Conservation (phyloP, 2,797 vertebrate species). For the Neosalanx taihuensis region DNA sequence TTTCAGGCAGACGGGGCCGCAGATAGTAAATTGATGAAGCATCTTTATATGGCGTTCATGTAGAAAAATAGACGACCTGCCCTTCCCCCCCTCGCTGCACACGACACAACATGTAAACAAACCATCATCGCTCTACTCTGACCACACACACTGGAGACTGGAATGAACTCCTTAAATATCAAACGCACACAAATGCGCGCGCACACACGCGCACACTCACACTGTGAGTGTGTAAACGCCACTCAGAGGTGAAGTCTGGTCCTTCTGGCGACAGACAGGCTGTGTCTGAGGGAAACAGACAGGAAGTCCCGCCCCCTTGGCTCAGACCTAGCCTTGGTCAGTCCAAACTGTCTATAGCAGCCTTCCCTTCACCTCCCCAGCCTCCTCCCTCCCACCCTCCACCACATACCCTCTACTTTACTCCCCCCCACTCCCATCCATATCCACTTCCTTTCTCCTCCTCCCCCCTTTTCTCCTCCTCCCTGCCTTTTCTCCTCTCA, state of each 20-base stretch:
- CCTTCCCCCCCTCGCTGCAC: constrained; percentile 7
- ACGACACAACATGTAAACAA: constrained; percentile 34
- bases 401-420: too few species aligned
- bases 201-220: constrained; percentile 26
- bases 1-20: background rate
- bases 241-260: background rate
- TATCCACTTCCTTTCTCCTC: too few species aligned
- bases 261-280: constrained; percentile 5
- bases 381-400: too few species aligned
- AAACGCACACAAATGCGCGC: constrained; percentile 24
- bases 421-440: too few species aligned
- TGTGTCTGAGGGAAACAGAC: background rate
- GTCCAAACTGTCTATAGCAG: too few species aligned
- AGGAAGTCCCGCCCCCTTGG: background rate
- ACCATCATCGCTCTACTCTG: constrained; percentile 1
- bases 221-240: constrained; percentile 12
- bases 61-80: constrained; percentile 46
- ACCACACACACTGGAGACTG: background rate
- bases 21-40: constrained; percentile 35
- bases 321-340: background rate
- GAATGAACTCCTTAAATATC: constrained; percentile 8
- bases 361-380: too few species aligned
- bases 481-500: too few species aligned
- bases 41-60: constrained; percentile 38
- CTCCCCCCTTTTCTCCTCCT: too few species aligned